Conservation (phyloP, 2,113 vertebrate species). For the Pollachius pollachius region DNA sequence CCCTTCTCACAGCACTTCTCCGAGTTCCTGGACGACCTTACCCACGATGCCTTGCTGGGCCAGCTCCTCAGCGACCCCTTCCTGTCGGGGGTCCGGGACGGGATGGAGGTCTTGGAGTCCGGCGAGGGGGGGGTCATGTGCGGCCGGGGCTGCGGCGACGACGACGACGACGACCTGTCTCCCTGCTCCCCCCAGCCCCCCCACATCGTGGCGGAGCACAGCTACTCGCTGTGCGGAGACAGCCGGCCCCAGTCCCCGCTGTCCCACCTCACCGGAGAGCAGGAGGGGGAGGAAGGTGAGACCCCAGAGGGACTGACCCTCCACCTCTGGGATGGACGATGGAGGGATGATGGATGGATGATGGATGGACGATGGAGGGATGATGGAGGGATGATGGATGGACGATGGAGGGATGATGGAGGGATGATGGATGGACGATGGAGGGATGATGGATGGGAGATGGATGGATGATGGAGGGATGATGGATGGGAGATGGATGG, state of each 20-base stretch:
- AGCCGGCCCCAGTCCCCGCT: constrained; percentile 91
- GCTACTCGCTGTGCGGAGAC: constrained; percentile 95
- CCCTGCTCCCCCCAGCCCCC: constrained; percentile 84
- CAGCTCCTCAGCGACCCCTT: constrained; percentile 97
- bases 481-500: too few relatives aligned
- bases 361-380: too few relatives aligned
- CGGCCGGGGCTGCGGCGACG: constrained; percentile 68
- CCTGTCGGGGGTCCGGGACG: constrained; percentile 77
- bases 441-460: too few relatives aligned
- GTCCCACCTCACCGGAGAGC: constrained; percentile 81
- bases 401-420: too few relatives aligned
- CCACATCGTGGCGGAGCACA: constrained; percentile 95
- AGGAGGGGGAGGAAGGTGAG: constrained; percentile 86
- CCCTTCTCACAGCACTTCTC: constrained; percentile 86
- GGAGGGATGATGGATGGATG: too few relatives aligned
- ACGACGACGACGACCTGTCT: constrained; percentile 79
- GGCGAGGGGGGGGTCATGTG: too few relatives aligned
- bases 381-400: too few relatives aligned
- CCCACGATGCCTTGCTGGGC: constrained; percentile 90
- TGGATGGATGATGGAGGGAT: too few relatives aligned
- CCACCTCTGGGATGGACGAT: too few relatives aligned
- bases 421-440: too few relatives aligned
- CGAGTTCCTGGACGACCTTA: constrained; percentile 93
- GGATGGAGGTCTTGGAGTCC: constrained; percentile 77
- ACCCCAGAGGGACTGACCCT: too few relatives aligned